Base-by-base conservation (phyloP, 1,140 invertebrate genomes). In the Homarus americanus region DNA sequence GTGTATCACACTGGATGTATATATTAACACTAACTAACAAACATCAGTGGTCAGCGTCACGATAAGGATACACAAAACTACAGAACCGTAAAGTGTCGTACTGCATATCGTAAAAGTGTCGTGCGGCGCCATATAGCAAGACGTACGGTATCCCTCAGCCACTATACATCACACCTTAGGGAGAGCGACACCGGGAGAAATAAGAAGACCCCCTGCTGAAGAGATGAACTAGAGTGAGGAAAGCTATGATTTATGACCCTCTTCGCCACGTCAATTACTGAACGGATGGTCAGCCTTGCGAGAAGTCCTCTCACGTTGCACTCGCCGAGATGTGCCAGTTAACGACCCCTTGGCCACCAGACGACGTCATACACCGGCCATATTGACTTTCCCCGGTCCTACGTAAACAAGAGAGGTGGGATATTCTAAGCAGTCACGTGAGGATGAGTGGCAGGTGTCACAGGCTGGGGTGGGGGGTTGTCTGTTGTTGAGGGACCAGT, bases 241-340 rank as follows among this genome's bases (percentile, higher is more conserved):
- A 32, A 9, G 63, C 63, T 69, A 12, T 69, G 63, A 69, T 69
- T 69, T 69, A 69, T 69, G 63, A 32, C n/a, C 63, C 63, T 32
- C 63, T 69, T 32, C 63, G n/a, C 5, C 17, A 28, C 63, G 63
- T 69, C 63, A 69, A 69, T 69, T 69, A 69, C n/a, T 69, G n/a
- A 32, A 69, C n/a, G 63, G 63, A 28, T 32, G 63, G 63, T 28
- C 63, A 24, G 63, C 63, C 5, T 24, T 4, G 63, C 63, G n/a
- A 24, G n/a, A 28, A 28, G 63, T 1, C 63, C n/a, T 17, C 28
- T 69, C 63, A 32, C n/a, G n/a, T 69, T 69, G 28, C 63, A 69
- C 63, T 69, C 63, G n/a, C 63, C 17, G 24, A 58, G 53, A 58
- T 20, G 53, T 28, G 63, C 63, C 63, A 69, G 17, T 32, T 9